Evolutionary conservation across 2,113 vertebrate genomes (phyloP).

Genomic region (Herpailurus yagouaroundi): DNA sequence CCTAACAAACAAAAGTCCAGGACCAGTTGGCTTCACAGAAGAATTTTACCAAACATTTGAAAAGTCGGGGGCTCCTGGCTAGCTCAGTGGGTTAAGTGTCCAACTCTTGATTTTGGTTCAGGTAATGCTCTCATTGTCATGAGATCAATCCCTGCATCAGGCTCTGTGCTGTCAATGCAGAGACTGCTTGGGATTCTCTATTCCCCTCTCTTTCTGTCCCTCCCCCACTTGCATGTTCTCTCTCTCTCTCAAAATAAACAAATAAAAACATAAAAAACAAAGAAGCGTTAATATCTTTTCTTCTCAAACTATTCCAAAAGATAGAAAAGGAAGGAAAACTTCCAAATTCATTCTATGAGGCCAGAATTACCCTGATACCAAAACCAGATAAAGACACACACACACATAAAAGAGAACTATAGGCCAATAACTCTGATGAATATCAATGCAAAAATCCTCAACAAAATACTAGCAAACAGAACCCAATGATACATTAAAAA

Average conservation of each 20-base stretch:
- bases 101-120: too few relatives aligned
- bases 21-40: neutral
- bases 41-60: neutral
- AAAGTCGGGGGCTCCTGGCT: too few relatives aligned
- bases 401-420: neutral
- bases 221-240: too few relatives aligned
- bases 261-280: neutral
- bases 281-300: neutral
- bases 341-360: neutral
- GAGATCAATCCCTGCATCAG: too few relatives aligned
- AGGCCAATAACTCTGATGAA: neutral
- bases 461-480: neutral
- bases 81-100: too few relatives aligned
- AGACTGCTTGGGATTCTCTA: too few relatives aligned
- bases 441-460: neutral
- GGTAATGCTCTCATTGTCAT: too few relatives aligned
- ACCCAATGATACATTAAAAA: neutral
- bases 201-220: too few relatives aligned
- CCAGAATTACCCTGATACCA: neutral
- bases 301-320: neutral
- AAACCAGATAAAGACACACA: neutral
- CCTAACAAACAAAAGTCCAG: neutral
- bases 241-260: too few relatives aligned
- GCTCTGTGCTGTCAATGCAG: too few relatives aligned
- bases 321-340: neutral